Base-by-base conservation (phyloP, 2,113 vertebrate species). In the Mystacornis crossleyi region DNA sequence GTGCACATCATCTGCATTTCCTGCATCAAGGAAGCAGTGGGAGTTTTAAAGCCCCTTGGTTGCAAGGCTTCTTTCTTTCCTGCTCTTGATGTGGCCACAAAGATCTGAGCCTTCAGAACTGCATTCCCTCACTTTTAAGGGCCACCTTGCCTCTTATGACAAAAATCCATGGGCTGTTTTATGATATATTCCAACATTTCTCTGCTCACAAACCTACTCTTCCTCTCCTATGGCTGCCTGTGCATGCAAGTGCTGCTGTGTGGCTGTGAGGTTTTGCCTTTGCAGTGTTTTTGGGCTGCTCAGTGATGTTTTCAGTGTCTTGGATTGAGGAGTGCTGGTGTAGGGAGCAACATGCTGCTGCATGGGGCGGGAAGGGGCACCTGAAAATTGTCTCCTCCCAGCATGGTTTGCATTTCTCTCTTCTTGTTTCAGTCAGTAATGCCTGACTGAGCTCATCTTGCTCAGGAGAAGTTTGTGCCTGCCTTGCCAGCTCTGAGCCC, bases 1-100 rank as follows among this genome's bases (percentile, higher is more conserved):
- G 0, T 24, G 36, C 50, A 31, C 3, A 13, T 34, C 6, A 26
- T 23, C 62, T 3, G 1, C 3, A 3, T 50, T n/a, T 9, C 11
- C 40, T 33, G 18, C 34, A 45, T 29, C 4, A 34, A 21, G 25
- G 54, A 65, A 75, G 50, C 1, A 1, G 12, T 33, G 33, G 7
- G 26, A 54, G 12, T 77, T 86, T 83, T 42, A 65, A 73, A 33
- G 13, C 3, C 2, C 9, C 6, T 31, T 82, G 28, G 4, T 65
- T 69, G 28, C 15, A 77, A 45, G 18, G 3, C 36, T 82, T 43
- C 19, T 70, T 70, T 70, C 10, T 75, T 87, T 65, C 29, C 12
- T 57, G 3, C 2, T 42, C 23, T 82, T 53, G 10, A 17, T 58
- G 17, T 40, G 18, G 5, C 40, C 17, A 14, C 1, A 3, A 77